Percentiles rank a stretch among this genome's conserved stretches.
These are phyloP conservation scores for Syrphus vitripennis DNA, from an alignment of 2,888 invertebrate species.

Conservation along the genomic window DNA sequence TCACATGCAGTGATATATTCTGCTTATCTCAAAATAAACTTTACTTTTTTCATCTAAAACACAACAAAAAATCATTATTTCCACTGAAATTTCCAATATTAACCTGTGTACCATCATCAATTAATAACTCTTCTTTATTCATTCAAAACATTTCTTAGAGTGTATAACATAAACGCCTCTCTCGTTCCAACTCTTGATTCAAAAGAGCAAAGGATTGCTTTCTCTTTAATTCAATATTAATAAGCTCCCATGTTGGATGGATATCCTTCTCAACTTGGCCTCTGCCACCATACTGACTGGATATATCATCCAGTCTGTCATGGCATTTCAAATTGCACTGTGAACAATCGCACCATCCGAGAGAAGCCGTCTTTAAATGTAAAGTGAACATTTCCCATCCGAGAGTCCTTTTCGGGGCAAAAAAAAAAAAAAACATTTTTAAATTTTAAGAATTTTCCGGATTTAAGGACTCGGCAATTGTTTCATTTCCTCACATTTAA, in stretches of 20 bases:
- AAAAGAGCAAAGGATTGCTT: constrained; percentile 35
- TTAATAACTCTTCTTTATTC: background rate
- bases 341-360: constrained; percentile 53
- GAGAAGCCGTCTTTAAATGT: constrained; percentile 22
- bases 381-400: constrained; percentile 10
- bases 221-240: background rate
- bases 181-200: background rate
- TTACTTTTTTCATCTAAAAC: no score
- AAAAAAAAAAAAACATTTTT: constrained; percentile 22
- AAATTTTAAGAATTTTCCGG: constrained; percentile 49
- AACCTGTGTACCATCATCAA: no score
- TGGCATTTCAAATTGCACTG: constrained; percentile 35
- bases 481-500: constrained; percentile 1
- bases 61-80: no score
- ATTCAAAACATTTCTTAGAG: background rate
- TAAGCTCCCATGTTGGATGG: background rate
- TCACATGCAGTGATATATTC: no score
- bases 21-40: no score
- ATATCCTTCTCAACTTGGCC: constrained; percentile 20
- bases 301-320: constrained; percentile 23
- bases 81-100: background rate
- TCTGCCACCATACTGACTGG: constrained; percentile 15
- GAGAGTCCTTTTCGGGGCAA: background rate
- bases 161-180: background rate
- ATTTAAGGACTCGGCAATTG: constrained; percentile 44